phyloP scores from a whole-genome alignment of 2,888 invertebrate genomes.

The Lacanobia oleracea region DNA sequence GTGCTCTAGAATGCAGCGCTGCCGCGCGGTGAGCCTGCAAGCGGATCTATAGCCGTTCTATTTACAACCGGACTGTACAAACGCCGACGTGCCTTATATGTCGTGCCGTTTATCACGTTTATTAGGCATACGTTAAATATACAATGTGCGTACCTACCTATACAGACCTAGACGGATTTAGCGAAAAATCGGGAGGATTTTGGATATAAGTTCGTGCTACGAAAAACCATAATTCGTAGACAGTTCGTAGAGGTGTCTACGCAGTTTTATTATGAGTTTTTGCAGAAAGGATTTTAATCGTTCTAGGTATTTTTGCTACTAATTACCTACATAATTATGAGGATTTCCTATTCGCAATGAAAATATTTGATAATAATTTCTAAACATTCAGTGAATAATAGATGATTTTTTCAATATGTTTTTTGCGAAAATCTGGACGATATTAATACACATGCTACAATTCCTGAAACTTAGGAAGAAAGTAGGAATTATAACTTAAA shows the following conservation, averaged over 20 bases:
- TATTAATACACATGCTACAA: not conserved
- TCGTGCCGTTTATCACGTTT: constrained; percentile 58
- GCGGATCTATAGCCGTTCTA: constrained; percentile 60
- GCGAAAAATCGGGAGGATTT: not conserved
- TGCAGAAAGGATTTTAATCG: constrained; percentile 5
- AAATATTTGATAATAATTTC: not conserved
- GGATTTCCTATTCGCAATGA: not conserved
- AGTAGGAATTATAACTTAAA: not conserved
- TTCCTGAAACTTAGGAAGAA: not conserved
- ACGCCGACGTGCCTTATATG: constrained; percentile 47
- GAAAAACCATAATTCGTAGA: constrained; percentile 43
- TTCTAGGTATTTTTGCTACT: not conserved
- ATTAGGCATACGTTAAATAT: constrained; percentile 46
- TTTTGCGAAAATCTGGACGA: not conserved
- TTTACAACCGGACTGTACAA: constrained; percentile 57
- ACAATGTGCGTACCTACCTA: constrained; percentile 20
- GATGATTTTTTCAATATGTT: not conserved
- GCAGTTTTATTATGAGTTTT: constrained; percentile 14
- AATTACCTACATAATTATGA: no score
- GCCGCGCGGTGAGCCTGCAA: constrained; percentile 65
- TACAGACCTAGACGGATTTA: constrained; percentile 7
- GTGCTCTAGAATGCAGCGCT: constrained; percentile 71
- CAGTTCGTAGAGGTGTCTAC: constrained; percentile 58
- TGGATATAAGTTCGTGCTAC: constrained; percentile 29
- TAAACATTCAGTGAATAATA: not conserved